A percentile compares a stretch with the other conserved stretches of the same genome.
phyloP scores from a whole-genome alignment of 2,113 vertebrate genomes.

The Dipodomys stephensi region DNA sequence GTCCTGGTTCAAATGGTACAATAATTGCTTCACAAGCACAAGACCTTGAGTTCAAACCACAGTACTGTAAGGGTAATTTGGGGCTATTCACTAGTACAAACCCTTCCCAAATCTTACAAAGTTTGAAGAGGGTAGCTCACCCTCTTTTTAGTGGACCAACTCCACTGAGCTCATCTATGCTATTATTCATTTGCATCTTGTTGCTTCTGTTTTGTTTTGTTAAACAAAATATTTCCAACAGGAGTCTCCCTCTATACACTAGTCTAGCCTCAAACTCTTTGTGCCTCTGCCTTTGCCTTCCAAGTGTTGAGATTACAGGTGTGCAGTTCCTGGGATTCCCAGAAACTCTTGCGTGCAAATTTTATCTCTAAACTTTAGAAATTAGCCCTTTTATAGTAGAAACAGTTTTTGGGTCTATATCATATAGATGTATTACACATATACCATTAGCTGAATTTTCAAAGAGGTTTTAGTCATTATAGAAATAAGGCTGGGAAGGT shows the following conservation, averaged over 20 bases:
- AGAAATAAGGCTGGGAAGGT: no score
- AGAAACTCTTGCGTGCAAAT: neutral
- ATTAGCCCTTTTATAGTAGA: neutral
- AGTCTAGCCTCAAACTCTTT: no score
- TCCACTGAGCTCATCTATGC: neutral
- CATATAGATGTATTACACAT: neutral
- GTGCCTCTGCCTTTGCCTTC: neutral
- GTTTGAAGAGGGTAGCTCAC: neutral
- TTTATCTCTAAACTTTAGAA: slow-evolving; percentile 1
- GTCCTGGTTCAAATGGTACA: no score
- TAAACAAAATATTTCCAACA: no score
- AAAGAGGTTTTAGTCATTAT: neutral
- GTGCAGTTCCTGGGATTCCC: no score
- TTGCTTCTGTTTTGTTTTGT: neutral
- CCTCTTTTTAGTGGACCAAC: neutral
- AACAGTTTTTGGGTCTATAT: neutral
- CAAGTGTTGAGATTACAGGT: neutral
- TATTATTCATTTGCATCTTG: slow-evolving; percentile 11
- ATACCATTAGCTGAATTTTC: slow-evolving; percentile 40
- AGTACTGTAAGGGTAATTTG: no score
- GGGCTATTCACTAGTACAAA: no score
- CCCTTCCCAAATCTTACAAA: no score
- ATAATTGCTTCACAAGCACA: no score
- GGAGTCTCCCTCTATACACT: no score
- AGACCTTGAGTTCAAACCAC: no score